Conservation (phyloP, 2,113 vertebrate species). For the Labeo rohita region DNA sequence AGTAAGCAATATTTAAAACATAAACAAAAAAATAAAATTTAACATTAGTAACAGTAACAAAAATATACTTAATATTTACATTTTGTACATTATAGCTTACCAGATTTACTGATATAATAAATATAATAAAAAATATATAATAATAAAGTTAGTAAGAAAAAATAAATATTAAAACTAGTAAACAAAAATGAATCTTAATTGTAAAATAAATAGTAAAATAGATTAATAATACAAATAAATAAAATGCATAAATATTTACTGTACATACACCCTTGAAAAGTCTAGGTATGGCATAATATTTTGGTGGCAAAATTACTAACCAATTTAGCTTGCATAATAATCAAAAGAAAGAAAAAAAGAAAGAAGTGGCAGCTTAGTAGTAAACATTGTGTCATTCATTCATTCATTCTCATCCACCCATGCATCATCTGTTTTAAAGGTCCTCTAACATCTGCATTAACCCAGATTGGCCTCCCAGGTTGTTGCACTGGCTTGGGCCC, state of each 20-base stretch:
- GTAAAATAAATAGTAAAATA: background rate
- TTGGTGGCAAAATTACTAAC: no score
- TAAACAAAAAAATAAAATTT: background rate
- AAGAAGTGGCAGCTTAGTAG: background rate
- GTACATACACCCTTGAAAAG: background rate
- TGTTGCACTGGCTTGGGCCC: constrained; percentile 38
- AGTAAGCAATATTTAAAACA: no score
- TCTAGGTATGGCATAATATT: no score
- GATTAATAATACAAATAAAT: background rate
- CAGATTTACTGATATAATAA: background rate
- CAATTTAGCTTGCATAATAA: no score
- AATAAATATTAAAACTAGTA: background rate
- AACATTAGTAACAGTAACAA: background rate
- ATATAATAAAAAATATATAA: background rate
- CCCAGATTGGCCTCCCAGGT: background rate
- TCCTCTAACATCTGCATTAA: background rate
- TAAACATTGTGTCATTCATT: background rate
- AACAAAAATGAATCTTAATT: background rate
- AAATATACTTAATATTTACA: no score
- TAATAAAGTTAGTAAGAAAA: background rate
- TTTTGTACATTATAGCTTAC: background rate
- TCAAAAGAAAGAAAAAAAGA: background rate
- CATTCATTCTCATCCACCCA: background rate
- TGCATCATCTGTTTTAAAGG: background rate
- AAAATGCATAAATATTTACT: background rate